Percentiles rank a stretch among this genome's conserved stretches.
These are phyloP conservation scores for Lampris megalopsis DNA, from an alignment of 2,113 vertebrate genomes.

Conservation along the genomic window DNA sequence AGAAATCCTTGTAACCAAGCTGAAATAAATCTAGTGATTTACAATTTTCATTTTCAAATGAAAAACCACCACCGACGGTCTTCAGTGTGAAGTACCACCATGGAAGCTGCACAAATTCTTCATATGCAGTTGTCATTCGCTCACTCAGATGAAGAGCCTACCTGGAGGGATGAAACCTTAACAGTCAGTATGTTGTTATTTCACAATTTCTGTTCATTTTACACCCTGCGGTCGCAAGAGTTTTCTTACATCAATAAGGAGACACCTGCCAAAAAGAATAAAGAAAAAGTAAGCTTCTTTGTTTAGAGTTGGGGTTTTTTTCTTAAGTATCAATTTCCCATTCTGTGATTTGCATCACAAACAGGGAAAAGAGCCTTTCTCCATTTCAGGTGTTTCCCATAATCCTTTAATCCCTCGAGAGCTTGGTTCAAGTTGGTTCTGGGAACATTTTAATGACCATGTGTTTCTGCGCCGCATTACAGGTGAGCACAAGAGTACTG, in stretches of 20 bases:
- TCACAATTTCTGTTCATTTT: background rate
- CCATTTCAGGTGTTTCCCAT: constrained; percentile 1
- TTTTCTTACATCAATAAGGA: background rate
- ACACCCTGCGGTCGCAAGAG: background rate
- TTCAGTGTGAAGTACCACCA: background rate
- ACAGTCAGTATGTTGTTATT: background rate
- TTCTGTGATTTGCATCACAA: constrained; percentile 26
- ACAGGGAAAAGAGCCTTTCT: constrained; percentile 15
- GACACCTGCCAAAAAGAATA: constrained; percentile 32
- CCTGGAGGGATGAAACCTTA: no score
- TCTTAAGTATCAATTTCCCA: constrained; percentile 36
- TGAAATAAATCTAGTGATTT: no score
- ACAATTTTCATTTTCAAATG: no score
- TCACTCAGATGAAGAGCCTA: background rate
- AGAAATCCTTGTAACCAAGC: no score
- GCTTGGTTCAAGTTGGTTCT: background rate
- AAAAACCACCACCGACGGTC: no score
- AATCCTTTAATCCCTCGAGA: background rate
- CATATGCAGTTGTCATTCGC: background rate
- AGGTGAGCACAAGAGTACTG: background rate
- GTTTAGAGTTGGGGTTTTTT: no score
- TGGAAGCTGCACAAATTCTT: background rate
- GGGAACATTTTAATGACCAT: background rate
- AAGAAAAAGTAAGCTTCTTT: constrained; percentile 28
- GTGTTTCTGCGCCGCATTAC: background rate